Evolutionary conservation across 2,113 vertebrate species (phyloP).

Genomic region (Propithecus coquereli): DNA sequence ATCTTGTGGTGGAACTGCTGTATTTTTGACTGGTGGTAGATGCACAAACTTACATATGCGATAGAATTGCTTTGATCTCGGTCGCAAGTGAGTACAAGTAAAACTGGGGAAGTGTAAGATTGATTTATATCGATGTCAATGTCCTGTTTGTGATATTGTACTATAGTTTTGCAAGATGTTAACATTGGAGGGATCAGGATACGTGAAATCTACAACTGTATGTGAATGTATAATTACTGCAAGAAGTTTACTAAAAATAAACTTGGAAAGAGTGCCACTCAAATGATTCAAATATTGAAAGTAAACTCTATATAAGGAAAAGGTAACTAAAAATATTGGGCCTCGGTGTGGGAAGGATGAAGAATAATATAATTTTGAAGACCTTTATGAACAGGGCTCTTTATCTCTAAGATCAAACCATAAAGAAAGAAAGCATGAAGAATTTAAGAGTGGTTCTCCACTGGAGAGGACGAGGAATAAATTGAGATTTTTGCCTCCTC

Average conservation of each 20-base stretch:
- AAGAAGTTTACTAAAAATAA: neutral
- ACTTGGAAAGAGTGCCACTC: neutral
- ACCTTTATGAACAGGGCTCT: neutral
- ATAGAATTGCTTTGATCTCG: neutral
- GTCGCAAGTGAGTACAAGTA: neutral
- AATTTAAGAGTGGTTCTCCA: neutral
- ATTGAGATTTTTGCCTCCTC: neutral
- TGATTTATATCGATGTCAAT: neutral
- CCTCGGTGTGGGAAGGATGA: neutral
- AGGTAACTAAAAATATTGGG: neutral
- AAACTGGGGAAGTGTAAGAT: neutral
- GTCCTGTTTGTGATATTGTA: neutral
- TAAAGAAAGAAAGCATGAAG: neutral
- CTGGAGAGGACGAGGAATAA: neutral
- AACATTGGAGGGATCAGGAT: neutral
- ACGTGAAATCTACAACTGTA: neutral
- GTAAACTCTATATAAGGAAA: neutral
- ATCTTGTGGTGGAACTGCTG: neutral
- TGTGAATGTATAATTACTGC: neutral
- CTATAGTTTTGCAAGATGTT: neutral
- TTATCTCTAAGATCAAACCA: neutral
- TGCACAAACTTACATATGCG: neutral
- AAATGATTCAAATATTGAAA: neutral
- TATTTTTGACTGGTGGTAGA: neutral
- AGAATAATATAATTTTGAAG: neutral